Evolutionary conservation across 2,888 invertebrate species (phyloP), one percentile per base, ranked within the genome.

Genomic region (Tubulanus polymorphus): DNA sequence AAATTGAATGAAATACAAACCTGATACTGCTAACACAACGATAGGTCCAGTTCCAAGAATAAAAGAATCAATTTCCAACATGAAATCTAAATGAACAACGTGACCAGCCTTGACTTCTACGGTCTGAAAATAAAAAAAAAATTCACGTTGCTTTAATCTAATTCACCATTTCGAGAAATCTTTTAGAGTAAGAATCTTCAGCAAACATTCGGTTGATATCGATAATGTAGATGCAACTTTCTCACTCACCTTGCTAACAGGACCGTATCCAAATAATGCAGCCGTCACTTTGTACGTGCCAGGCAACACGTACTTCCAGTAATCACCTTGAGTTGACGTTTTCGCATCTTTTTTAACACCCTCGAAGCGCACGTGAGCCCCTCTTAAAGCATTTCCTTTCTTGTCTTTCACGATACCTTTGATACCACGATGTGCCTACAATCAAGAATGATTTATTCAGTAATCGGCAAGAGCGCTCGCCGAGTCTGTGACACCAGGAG

Each of bases 281-380:
- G 66, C 53, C 12, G 57, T 61, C 15, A 72, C 53, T 6, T 52
- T 54, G 58, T 70, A 70, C 26, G 56, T 55, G 10, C 69, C 72
- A 10, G 69, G 66, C 3, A 69, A 61, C 8, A 71, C 62, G 52
- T 71, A 70, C 26, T 70, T 61, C 61, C 66, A 65, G 61, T 68
- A 72, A 27, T 61, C 48, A 8, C 69, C 71, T 5, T 66, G 56
- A 2, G 54, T 48, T 54, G 69, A 64, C 1, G 60, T 60, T 1
- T 58, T 54, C 37, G 65, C 60, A 0, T 55, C 37, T 27, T 63
- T 62, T 8, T 52, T 57, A 1, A 67, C 63, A 15, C 65, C 63
- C 1, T 59, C 54, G 3, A 71, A 55, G 25, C 49, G 35, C 5
- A 71, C 50, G 2, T 61, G 61, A 10, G 67, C 69, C 32, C 62